Evolutionary conservation across 2,797 vertebrate genomes (phyloP), one percentile per base, ranked within the genome.

Genomic region (Thaleichthys pacificus): DNA sequence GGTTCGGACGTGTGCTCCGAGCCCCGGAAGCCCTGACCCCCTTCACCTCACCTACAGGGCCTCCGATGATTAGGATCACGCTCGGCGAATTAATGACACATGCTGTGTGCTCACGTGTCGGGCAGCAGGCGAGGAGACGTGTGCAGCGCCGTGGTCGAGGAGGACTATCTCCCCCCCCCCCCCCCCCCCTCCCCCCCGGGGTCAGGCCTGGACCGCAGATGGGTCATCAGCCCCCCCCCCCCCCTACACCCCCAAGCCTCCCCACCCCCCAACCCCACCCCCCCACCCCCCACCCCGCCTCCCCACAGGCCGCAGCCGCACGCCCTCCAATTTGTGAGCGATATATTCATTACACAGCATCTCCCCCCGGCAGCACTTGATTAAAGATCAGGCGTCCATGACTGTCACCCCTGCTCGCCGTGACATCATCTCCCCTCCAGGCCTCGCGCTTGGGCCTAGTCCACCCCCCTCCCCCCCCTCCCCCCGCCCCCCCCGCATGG

Each of bases 321-420:
- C 19, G 1, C 58, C 74, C 49, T 66, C 68, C 72, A 74, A 74
- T 82, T 84, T 86, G 82, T 66, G 81, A 78, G 79, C 93, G 92
- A 94, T 95, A 84, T 94, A 95, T 95, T 95, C 94, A 95, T 95
- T 93, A 93, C 93, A 93, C 79, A 81, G 71, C 93, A 82, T 92
- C 93, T 93, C 94, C 93, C 89, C 90, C 88, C 3, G 28, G 28
- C 28, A 30, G 91, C 92, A 92, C 93, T 94, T 96, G 96, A 98
- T 96, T 96, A 96, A 95, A 94, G 91, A 94, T 94, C 94, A 94
- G 92, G 89, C 82, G 83, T 93, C 92, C 92, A 81, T 90, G 92
- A 93, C 87, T 91, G 94, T 92, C 93, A 89, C 88, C 90, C 85
- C 79, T 88, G 91, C 94, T 93, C 92, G 86, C 93, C 63, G 91